Evolutionary conservation across 2,888 invertebrate species (phyloP), one percentile per base, ranked within the genome.

Genomic region (Lasioglossum marginatum): DNA sequence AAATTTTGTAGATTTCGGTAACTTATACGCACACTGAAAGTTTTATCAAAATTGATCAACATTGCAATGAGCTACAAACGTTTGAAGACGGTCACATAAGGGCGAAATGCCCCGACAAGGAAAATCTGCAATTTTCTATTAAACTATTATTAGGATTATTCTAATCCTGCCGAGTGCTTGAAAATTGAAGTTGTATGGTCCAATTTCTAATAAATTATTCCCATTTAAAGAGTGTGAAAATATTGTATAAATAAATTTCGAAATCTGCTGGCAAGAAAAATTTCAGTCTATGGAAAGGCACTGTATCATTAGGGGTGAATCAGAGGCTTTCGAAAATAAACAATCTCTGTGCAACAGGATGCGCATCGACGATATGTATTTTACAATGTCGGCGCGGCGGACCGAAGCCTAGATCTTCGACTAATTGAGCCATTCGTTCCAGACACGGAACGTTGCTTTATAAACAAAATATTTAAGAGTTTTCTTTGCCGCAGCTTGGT

Each of bases 401-500:
- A 8, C 72, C 37, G 43, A 43, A 14, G 70, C 4, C 6, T 2
- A 16, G 31, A 12, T 16, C 43, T 40, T 6, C 23, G 63, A 63
- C 76, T 34, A 72, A 83, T 83, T 71, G 79, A 74, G 63, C 48
- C 52, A 31, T 14, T 23, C 74, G 31, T 43, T 76, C 66, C 60
- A 60, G 60, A 57, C 78, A 52, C 43, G 70, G 37, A 85, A 73
- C 76, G 83, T 71, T 48, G 48, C 66, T 16, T 70, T n/a, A 40
- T 40, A 40, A n/a, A 40, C 14, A 12, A 70, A 70, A 73, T 85
- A 84, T 86, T 88, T 85, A 85, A 76, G 74, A 77, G 12, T 27
- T 52, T 57, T 75, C 77, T 74, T 74, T 81, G 82, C 77, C 87
- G 82, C 83, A 72, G 80, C 80, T 85, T 76, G 75, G 70, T 70